Percentiles rank a stretch among this genome's conserved stretches.
phyloP scores from a whole-genome alignment of 1,140 invertebrate genomes.

The Drosophila orosa region DNA sequence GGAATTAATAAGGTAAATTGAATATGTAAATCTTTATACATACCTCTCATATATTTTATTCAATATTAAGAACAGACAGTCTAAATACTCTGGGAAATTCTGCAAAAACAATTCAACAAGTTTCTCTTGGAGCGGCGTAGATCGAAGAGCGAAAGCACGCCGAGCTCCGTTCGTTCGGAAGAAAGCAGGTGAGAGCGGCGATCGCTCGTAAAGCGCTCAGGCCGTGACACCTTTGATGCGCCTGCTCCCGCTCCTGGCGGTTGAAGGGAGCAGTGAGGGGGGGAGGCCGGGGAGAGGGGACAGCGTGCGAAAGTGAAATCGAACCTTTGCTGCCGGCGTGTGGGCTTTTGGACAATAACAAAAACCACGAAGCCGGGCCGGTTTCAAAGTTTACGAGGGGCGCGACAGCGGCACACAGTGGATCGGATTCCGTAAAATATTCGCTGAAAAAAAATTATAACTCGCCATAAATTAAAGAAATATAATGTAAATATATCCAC shows the following conservation, averaged over 20 bases:
- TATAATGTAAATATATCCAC: neutral
- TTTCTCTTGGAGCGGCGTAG: constrained; percentile 24
- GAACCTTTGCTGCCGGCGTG: constrained; percentile 80
- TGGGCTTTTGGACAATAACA: constrained; percentile 64
- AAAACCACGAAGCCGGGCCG: constrained; percentile 52
- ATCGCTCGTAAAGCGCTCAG: constrained; percentile 48
- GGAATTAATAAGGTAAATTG: neutral
- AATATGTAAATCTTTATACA: neutral
- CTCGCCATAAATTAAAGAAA: neutral
- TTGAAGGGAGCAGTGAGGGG: neutral
- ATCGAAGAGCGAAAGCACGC: constrained; percentile 44
- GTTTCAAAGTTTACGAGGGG: constrained; percentile 67
- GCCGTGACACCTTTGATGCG: constrained; percentile 50
- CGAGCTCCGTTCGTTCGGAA: constrained; percentile 47
- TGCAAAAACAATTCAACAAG: constrained; percentile 1
- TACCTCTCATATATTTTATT: neutral
- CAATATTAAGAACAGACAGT: neutral
- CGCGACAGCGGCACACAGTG: constrained; percentile 48
- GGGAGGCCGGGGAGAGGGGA: constrained; percentile 29
- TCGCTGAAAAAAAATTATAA: neutral
- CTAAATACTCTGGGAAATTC: constrained; percentile 20
- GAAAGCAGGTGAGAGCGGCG: constrained; percentile 68
- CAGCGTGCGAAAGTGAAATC: constrained; percentile 81
- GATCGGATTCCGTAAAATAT: constrained; percentile 5
- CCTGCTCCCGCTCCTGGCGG: constrained; percentile 17